Conservation (phyloP, 2,797 vertebrate genomes). For the Simalia tracyae region DNA sequence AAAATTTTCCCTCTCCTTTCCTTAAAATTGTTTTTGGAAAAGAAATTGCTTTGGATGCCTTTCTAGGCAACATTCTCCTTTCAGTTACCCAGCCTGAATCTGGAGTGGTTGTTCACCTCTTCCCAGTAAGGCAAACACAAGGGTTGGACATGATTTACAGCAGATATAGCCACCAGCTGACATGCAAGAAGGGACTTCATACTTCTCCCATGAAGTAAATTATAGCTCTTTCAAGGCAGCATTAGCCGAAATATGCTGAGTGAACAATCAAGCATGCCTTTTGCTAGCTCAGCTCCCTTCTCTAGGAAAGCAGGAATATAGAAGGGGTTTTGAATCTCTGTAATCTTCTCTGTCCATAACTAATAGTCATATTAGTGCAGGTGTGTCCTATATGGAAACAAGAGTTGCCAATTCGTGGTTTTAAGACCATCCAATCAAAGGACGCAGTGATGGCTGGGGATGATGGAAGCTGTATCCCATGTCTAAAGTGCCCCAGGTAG, state of each 20-base stretch:
- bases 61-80: not conserved
- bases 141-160: slow-evolving; percentile 42
- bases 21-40: not conserved
- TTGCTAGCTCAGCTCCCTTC: slow-evolving; percentile 1
- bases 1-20: not conserved
- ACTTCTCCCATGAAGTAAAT: slow-evolving; percentile 51
- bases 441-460: not conserved
- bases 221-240: slow-evolving; percentile 38
- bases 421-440: not conserved
- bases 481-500: not conserved
- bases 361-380: not conserved
- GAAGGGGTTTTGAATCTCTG: not conserved
- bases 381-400: not conserved
- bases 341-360: not conserved
- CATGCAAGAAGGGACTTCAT: not conserved
- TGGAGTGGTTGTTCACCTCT: not conserved
- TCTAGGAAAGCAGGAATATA: accelerated
- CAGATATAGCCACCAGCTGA: slow-evolving; percentile 2
- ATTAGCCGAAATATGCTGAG: slow-evolving; percentile 47
- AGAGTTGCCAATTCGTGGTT: not conserved
- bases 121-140: not conserved
- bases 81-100: not conserved
- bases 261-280: not conserved
- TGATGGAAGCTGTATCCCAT: not conserved
- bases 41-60: not conserved